These are phyloP conservation scores for Scaptomyza cyrtandrae DNA, from an alignment of 2,888 invertebrate genomes.

Conservation along the genomic window DNA sequence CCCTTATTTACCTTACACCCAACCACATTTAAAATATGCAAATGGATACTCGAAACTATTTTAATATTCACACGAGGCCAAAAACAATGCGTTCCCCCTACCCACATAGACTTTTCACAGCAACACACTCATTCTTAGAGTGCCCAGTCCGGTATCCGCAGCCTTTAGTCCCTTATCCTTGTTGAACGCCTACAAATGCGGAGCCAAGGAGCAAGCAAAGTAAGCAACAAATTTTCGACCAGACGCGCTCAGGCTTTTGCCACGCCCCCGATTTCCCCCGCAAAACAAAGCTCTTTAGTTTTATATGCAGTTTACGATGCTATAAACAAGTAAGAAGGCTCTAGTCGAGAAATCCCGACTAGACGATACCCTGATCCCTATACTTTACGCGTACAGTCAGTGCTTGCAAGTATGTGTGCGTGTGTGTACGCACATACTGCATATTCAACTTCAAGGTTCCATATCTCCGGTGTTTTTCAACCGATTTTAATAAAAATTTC, in stretches of 20 bases:
- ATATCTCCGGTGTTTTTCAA: too few relatives aligned
- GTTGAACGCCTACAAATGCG: constrained; percentile 26
- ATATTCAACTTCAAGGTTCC: too few relatives aligned
- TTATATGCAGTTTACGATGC: constrained; percentile 73
- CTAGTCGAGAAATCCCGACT: too few relatives aligned
- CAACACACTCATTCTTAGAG: neutral
- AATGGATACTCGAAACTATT: constrained; percentile 73
- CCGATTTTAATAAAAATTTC: too few relatives aligned
- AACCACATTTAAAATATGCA: constrained; percentile 67
- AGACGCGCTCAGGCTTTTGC: constrained; percentile 35
- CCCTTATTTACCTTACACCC: neutral
- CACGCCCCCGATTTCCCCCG: neutral
- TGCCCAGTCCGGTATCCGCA: neutral
- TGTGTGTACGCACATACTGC: too few relatives aligned
- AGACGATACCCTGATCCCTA: too few relatives aligned
- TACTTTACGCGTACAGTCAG: too few relatives aligned
- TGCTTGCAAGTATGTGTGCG: too few relatives aligned
- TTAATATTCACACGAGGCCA: constrained; percentile 67
- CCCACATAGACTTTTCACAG: constrained; percentile 6
- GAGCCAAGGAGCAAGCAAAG: constrained; percentile 12
- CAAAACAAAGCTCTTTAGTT: constrained; percentile 60
- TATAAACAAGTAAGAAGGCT: too few relatives aligned
- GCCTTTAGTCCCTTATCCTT: constrained; percentile 8
- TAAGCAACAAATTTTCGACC: constrained; percentile 55
- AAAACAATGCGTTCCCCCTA: constrained; percentile 13